Evolutionary conservation across 2,888 invertebrate species (phyloP).

Genomic region (Drosophila hamatofila): DNA sequence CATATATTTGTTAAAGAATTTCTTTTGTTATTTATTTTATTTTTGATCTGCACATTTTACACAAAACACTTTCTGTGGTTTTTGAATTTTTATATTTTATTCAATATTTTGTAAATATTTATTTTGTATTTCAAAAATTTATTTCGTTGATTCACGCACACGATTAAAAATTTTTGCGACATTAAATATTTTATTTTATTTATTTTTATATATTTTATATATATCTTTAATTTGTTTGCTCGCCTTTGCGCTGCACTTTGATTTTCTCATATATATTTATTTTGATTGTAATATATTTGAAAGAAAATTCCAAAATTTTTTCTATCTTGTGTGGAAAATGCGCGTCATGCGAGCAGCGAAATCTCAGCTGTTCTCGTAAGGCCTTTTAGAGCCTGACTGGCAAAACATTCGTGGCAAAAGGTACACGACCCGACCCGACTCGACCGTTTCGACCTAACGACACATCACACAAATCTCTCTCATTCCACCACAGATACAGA

Average conservation of each 20-base stretch:
- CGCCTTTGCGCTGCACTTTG: slow-evolving; percentile 46
- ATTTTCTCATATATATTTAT: slow-evolving; percentile 10
- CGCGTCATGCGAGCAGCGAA: slow-evolving; percentile 85
- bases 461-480: slow-evolving; percentile 85
- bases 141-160: slow-evolving; percentile 30
- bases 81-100: slow-evolving; percentile 3
- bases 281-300: slow-evolving; percentile 29
- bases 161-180: slow-evolving; percentile 36
- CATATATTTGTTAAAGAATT: slow-evolving; percentile 5
- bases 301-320: slow-evolving; percentile 54
- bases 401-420: slow-evolving; percentile 86
- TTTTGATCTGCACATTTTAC: slow-evolving; percentile 51
- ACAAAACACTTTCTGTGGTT: slow-evolving; percentile 39
- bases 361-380: slow-evolving; percentile 86
- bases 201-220: background rate
- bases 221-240: slow-evolving; percentile 31
- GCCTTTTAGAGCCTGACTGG: slow-evolving; percentile 86
- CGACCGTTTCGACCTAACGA: slow-evolving; percentile 86
- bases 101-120: slow-evolving; percentile 15
- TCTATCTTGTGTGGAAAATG: slow-evolving; percentile 73
- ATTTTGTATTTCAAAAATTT: slow-evolving; percentile 10
- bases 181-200: slow-evolving; percentile 34
- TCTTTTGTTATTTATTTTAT: slow-evolving; percentile 40
- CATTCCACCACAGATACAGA: slow-evolving; percentile 78
- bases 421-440: slow-evolving; percentile 86